Percentiles rank a stretch among this genome's conserved stretches.
These are phyloP conservation scores for Australoheros facetus DNA, from an alignment of 2,797 vertebrate genomes.

Conservation along the genomic window DNA sequence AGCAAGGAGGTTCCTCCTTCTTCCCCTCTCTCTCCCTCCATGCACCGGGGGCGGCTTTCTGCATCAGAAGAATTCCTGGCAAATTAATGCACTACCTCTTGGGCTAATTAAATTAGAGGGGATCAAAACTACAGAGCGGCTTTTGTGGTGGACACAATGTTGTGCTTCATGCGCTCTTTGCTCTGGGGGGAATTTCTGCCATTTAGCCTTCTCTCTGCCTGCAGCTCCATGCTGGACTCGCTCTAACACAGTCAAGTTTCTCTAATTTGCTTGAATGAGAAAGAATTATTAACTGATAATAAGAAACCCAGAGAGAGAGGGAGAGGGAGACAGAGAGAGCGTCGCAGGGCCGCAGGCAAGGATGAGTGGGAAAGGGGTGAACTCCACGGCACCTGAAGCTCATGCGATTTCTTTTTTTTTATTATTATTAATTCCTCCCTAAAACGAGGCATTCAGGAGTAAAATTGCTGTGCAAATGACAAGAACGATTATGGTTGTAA, in stretches of 20 bases:
- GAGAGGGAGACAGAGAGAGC: slow-evolving; percentile 73
- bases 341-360: slow-evolving; percentile 77
- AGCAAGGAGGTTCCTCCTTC: slow-evolving; percentile 88
- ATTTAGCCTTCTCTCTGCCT: slow-evolving; percentile 93
- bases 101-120: slow-evolving; percentile 99
- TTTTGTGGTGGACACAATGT: slow-evolving; percentile 99
- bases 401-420: slow-evolving; percentile 81
- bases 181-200: slow-evolving; percentile 97
- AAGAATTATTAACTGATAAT: slow-evolving; percentile 99
- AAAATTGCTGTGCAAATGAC: slow-evolving; percentile 97
- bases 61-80: slow-evolving; percentile 99
- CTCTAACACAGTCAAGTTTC: slow-evolving; percentile 97
- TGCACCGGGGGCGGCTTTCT: slow-evolving; percentile 92
- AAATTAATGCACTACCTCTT: slow-evolving; percentile 99
- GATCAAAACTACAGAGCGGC: slow-evolving; percentile 98
- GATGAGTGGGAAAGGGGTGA: slow-evolving; percentile 79
- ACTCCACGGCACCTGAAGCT: slow-evolving; percentile 91
- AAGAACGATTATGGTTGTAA: slow-evolving; percentile 94
- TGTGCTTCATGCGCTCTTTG: slow-evolving; percentile 93
- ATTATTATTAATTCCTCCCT: slow-evolving; percentile 91
- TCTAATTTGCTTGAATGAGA: slow-evolving; percentile 99
- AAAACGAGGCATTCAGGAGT: slow-evolving; percentile 97
- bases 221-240: slow-evolving; percentile 90
- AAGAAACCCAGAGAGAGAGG: slow-evolving; percentile 86
- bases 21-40: slow-evolving; percentile 75